Conservation (phyloP, 2,113 vertebrate genomes). For the Heptranchias perlo region DNA sequence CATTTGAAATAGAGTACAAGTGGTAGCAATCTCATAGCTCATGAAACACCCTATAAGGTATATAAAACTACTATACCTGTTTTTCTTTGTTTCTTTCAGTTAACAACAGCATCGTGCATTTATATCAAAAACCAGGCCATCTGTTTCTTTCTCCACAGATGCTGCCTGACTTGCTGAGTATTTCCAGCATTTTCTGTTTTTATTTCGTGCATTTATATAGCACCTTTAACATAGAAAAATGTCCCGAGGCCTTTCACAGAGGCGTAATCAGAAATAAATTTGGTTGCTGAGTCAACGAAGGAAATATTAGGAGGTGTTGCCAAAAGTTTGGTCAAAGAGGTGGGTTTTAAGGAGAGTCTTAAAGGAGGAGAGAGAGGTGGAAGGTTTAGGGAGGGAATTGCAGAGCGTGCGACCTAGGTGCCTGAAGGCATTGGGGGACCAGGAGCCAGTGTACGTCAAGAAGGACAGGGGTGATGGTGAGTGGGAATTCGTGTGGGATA, state of each 20-base stretch:
- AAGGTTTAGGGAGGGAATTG: background rate
- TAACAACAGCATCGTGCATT: background rate
- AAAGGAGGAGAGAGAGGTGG: background rate
- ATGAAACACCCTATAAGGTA: no score
- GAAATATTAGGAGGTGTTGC: background rate
- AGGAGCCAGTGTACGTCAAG: background rate
- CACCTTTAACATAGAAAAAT: background rate
- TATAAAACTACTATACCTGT: background rate
- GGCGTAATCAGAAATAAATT: background rate
- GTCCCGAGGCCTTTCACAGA: background rate
- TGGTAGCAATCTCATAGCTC: background rate
- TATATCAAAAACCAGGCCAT: no score
- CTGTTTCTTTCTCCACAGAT: no score
- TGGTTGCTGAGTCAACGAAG: background rate
- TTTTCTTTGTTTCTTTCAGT: background rate
- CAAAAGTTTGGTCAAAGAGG: background rate
- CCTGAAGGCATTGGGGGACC: background rate
- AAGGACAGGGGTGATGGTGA: background rate
- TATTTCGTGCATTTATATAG: background rate
- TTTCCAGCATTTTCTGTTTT: no score
- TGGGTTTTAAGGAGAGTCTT: background rate
- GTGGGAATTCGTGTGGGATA: background rate
- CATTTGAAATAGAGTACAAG: background rate
- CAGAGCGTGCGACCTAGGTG: background rate
- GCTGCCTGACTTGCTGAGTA: no score